A percentile compares a stretch with the other conserved stretches of the same genome.
These are phyloP conservation scores for Cherax destructor DNA, from an alignment of 1,140 invertebrate genomes.

Conservation along the genomic window DNA sequence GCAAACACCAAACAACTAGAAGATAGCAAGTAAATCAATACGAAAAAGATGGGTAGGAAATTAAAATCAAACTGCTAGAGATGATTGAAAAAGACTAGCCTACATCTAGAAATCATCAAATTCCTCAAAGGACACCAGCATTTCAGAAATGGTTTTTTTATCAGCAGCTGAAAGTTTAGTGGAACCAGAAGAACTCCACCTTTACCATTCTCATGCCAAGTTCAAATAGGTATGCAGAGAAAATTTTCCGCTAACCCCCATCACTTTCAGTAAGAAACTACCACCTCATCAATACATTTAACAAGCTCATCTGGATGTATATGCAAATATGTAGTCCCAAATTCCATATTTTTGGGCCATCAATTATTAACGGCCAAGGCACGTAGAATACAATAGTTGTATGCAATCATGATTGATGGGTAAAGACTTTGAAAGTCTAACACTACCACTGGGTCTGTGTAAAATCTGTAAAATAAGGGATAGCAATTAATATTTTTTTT, in stretches of 20 bases:
- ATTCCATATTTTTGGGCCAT: conserved; percentile 80
- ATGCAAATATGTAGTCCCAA: conserved; percentile 87
- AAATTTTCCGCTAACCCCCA: too few relatives aligned
- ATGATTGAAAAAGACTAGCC: too few relatives aligned
- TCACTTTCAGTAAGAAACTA: background rate
- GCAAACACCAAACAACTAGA: too few relatives aligned
- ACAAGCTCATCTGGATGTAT: conserved; percentile 76
- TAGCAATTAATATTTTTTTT: background rate
- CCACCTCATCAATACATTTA: conserved; percentile 76
- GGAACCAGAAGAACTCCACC: too few relatives aligned
- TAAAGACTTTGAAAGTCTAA: conserved; percentile 99
- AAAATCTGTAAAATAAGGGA: conserved; percentile 79
- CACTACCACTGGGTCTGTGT: conserved; percentile 91
- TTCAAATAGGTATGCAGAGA: background rate
- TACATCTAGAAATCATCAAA: too few relatives aligned
- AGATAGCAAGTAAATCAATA: too few relatives aligned
- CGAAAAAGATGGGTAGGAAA: too few relatives aligned
- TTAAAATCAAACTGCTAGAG: too few relatives aligned
- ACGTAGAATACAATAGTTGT: conserved; percentile 99
- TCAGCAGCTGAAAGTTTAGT: too few relatives aligned
- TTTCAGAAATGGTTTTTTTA: too few relatives aligned
- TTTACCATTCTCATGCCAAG: background rate
- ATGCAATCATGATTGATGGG: conserved; percentile 99
- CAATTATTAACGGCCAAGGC: conserved; percentile 93
- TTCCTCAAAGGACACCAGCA: too few relatives aligned